Conservation (phyloP, 2,113 vertebrate genomes). For the Syngnathus floridae region DNA sequence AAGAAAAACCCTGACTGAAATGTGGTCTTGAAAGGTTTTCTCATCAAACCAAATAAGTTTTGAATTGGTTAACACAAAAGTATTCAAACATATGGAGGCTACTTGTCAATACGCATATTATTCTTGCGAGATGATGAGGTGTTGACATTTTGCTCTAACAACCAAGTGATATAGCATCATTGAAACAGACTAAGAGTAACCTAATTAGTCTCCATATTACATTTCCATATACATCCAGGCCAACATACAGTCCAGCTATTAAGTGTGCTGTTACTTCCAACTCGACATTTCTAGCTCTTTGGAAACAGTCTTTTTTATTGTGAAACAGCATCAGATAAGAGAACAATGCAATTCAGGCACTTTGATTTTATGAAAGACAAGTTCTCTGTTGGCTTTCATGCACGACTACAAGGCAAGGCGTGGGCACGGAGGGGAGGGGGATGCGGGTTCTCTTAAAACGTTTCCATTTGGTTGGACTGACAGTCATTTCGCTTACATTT, state of each 20-base stretch:
- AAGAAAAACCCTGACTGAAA: neutral
- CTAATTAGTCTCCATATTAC: constrained; percentile 26
- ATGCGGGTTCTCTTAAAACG: constrained; percentile 10
- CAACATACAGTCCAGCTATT: constrained; percentile 23
- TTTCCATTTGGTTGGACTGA: constrained; percentile 45
- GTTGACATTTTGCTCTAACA: neutral
- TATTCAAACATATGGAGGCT: neutral
- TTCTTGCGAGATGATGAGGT: neutral
- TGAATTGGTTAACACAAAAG: neutral
- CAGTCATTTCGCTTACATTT: constrained; percentile 29
- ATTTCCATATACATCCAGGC: constrained; percentile 9
- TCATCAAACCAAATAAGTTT: neutral
- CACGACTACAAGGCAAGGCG: constrained; percentile 6
- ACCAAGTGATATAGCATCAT: neutral
- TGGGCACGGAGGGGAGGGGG: neutral
- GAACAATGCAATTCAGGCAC: constrained; percentile 30
- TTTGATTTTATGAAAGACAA: constrained; percentile 38
- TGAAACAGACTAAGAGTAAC: constrained; percentile 12
- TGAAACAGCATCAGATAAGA: constrained; percentile 50
- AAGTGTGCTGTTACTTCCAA: constrained; percentile 26
- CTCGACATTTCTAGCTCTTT: constrained; percentile 18
- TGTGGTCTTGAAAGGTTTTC: neutral
- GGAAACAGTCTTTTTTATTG: constrained; percentile 16
- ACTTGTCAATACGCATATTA: neutral
- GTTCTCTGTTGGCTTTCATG: constrained; percentile 17